Evolutionary conservation across 1,140 invertebrate species (phyloP).

Genomic region (Ephestia elutella): DNA sequence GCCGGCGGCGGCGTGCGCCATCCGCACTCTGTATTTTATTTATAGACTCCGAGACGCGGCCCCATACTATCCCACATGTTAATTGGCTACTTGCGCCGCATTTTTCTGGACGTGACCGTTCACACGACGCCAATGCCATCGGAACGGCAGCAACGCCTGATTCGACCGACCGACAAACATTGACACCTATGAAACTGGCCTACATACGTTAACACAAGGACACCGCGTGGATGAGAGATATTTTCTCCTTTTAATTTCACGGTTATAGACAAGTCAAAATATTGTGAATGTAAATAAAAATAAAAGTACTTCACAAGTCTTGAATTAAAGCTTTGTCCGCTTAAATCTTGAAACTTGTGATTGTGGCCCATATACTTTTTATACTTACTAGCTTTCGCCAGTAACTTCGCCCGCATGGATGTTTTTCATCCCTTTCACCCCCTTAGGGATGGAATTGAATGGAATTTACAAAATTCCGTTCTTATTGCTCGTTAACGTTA

Average conservation of each 20-base stretch:
- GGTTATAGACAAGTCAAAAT: constrained; percentile 29
- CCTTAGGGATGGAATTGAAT: too few relatives aligned
- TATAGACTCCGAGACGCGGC: constrained; percentile 65
- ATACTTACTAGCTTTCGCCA: too few relatives aligned
- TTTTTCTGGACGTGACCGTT: constrained; percentile 59
- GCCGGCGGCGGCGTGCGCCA: constrained; percentile 22
- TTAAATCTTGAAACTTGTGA: too few relatives aligned
- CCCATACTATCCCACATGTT: constrained; percentile 62
- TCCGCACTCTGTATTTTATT: constrained; percentile 46
- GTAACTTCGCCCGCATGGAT: too few relatives aligned
- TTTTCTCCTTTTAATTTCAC: constrained; percentile 3
- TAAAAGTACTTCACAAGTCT: too few relatives aligned
- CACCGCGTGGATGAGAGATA: constrained; percentile 8
- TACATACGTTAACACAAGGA: constrained; percentile 38
- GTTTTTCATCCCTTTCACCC: too few relatives aligned
- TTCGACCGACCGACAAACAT: constrained; percentile 59
- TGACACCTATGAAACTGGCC: constrained; percentile 60
- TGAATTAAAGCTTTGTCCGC: too few relatives aligned
- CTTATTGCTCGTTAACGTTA: too few relatives aligned
- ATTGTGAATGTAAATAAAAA: constrained; percentile 3
- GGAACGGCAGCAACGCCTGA: constrained; percentile 36
- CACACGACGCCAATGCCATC: constrained; percentile 57
- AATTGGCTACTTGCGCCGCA: constrained; percentile 66
- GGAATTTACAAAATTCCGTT: too few relatives aligned
- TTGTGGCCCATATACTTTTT: too few relatives aligned